Conservation (phyloP, 2,797 vertebrate genomes). For the Lepilemur ruficaudatus region DNA sequence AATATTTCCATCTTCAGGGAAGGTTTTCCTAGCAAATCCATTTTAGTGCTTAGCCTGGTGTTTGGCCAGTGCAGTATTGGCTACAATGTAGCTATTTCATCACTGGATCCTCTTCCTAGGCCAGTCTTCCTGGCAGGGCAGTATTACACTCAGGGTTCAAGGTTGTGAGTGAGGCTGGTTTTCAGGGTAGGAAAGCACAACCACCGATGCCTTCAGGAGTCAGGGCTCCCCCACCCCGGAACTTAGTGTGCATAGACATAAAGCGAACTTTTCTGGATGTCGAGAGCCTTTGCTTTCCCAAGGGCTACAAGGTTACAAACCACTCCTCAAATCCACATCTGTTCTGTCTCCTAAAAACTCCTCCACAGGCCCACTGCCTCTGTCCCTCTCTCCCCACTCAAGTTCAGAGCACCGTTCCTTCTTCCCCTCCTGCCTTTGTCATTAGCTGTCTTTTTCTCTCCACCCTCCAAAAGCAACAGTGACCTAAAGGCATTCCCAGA, state of each 20-base stretch:
- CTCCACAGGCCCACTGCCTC: background rate
- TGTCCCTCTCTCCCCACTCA: background rate
- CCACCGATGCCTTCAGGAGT: background rate
- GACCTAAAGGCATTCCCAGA: background rate
- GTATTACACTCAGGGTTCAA: background rate
- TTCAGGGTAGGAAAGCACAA: background rate
- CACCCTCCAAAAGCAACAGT: too few species aligned
- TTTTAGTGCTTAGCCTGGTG: background rate
- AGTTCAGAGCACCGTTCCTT: background rate
- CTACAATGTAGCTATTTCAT: background rate
- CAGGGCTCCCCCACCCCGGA: fast-evolving
- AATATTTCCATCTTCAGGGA: background rate
- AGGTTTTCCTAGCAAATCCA: background rate
- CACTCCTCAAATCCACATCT: background rate
- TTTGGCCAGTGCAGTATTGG: background rate
- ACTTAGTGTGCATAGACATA: fast-evolving
- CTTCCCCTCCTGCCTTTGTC: fast-evolving
- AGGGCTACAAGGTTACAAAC: background rate
- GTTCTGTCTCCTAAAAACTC: background rate
- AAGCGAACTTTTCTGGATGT: background rate
- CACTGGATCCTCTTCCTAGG: background rate
- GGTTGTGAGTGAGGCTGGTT: background rate
- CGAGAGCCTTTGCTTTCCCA: background rate
- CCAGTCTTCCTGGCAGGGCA: background rate
- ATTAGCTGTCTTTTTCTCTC: background rate